These are phyloP conservation scores for Cyrtonyx montezumae DNA, from an alignment of 2,113 vertebrate genomes.

Conservation along the genomic window DNA sequence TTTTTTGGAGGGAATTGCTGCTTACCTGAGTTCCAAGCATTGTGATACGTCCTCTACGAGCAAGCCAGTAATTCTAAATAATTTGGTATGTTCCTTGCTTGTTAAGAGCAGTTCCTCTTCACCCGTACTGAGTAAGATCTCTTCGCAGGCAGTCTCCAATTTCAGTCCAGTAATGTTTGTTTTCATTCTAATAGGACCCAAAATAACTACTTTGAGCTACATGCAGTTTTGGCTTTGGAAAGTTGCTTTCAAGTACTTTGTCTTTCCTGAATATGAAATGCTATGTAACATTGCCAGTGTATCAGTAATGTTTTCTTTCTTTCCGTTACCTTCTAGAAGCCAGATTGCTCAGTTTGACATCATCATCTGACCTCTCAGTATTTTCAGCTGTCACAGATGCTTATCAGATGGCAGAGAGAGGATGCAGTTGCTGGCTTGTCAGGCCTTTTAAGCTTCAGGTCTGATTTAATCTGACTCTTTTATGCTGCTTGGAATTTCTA, in stretches of 20 bases:
- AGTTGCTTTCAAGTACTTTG: background rate
- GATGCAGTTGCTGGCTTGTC: conserved; percentile 21
- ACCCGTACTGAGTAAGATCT: fast-evolving
- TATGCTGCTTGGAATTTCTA: background rate
- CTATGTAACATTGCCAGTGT: background rate
- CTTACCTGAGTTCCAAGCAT: background rate
- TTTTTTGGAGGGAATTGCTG: background rate
- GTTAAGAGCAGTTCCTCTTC: background rate
- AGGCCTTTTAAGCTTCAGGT: background rate
- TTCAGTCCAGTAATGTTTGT: background rate
- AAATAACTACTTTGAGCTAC: background rate
- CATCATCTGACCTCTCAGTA: background rate
- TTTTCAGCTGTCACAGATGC: conserved; percentile 38
- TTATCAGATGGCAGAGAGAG: conserved; percentile 36
- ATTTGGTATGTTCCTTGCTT: background rate
- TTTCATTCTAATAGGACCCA: background rate
- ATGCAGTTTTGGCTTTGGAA: background rate
- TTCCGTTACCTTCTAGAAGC: background rate
- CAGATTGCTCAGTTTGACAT: background rate
- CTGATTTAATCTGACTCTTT: conserved; percentile 16
- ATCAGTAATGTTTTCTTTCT: background rate
- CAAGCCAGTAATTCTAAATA: background rate
- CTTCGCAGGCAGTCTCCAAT: background rate
- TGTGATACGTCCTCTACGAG: background rate
- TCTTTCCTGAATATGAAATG: background rate